Percentiles rank a stretch among this genome's conserved stretches.
Conservation (phyloP, 2,797 vertebrate species). For the Luscinia megarhynchos region DNA sequence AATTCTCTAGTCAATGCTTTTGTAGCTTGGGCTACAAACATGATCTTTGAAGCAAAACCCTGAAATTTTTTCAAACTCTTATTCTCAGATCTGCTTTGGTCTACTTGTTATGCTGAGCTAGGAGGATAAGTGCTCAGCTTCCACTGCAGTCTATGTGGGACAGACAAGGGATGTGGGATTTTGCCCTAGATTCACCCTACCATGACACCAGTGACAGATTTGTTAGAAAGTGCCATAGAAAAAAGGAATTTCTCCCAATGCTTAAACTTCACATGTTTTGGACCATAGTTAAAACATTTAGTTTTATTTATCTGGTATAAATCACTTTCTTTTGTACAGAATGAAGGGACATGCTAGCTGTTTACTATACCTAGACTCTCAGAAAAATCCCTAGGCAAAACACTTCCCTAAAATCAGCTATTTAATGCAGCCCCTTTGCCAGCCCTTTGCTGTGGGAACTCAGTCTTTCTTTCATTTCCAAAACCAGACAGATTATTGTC, state of each 20-base stretch:
- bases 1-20: not conserved
- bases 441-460: conserved; percentile 51
- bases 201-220: fast-evolving
- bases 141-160: not conserved
- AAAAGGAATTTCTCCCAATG: not conserved
- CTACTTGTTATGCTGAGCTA: not conserved
- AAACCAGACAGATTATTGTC: conserved; percentile 6
- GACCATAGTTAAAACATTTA: not conserved
- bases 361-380: conserved; percentile 64
- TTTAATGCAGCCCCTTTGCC: conserved; percentile 73
- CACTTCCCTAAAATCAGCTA: conserved; percentile 83
- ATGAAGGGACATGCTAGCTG: conserved; percentile 27
- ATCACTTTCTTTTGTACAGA: not conserved
- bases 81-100: not conserved
- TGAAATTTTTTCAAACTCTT: not conserved
- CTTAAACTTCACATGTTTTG: not conserved
- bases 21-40: not conserved
- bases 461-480: conserved; percentile 38
- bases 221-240: not conserved
- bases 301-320: not conserved
- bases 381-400: conserved; percentile 77
- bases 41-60: not conserved
- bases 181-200: not conserved
- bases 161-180: not conserved
- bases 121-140: not conserved